Evolutionary conservation across 2,113 vertebrate species (phyloP), one percentile per base, ranked within the genome.

Genomic region (Thomomys bottae): DNA sequence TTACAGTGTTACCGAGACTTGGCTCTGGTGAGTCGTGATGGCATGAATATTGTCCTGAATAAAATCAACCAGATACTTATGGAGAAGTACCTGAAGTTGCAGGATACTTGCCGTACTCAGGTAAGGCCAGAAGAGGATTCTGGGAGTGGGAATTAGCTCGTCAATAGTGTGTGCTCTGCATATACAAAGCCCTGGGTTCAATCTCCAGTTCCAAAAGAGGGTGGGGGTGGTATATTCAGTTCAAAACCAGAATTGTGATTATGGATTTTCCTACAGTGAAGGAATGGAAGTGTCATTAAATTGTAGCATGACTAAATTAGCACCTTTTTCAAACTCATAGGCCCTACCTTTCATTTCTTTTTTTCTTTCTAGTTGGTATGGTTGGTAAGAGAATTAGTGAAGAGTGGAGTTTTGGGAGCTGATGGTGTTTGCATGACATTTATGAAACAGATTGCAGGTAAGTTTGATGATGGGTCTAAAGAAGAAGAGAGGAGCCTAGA

Each of bases 61-160:
- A 99, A 99, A 96, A 99, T 99, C 96, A 99, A 99, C 97, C 99
- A 99, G 96, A 97, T 99, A 61, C 98, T 99, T 34, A 99, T 99
- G 99, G 99, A 99, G 94, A 99, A 99, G 94, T 99, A 99, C 97
- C 95, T 99, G 89, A 99, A 99, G 90, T 97, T 99, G 84, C 99
- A 99, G 94, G 99, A 99, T 5, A 96, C 98, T n/a, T 98, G 98
- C 61, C 97, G 98, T 20, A 98, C 97, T 5, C 98, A 99, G 98
- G 98, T 98, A 88, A 61, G 97, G 18, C 73, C 34, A 36, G 85
- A 84, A 82, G 70, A 66, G 18, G 36, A 26, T 67, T 70, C 30
- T 32, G 66, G 11, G 3, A 4, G 17, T 81, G 54, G 8, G 49
- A 15, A 38, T 45, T n/a, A 40, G 5, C 85, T 84, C 24, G 12